A percentile compares a stretch with the other conserved stretches of the same genome.
Conservation (phyloP, 35 echinoderm and acorn worm species). For the Hemicentrotus pulcherrimus region DNA sequence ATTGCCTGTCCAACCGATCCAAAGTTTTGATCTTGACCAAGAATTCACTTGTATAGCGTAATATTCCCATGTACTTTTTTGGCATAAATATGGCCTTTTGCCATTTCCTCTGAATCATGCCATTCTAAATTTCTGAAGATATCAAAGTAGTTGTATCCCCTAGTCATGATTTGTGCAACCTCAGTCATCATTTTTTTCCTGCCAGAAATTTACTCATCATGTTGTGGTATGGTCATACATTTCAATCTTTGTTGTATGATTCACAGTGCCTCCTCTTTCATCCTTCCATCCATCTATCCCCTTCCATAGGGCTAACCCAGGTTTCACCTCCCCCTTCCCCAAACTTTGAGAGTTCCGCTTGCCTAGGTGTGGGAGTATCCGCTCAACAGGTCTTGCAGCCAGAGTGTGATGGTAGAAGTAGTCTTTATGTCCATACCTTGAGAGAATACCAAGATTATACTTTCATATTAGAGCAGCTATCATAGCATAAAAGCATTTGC, state of each 20-base stretch:
- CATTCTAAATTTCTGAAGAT: background rate
- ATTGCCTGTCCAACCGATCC: too few species aligned
- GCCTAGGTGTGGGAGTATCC: background rate
- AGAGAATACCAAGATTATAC: background rate
- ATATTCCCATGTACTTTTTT: background rate
- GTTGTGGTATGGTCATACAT: background rate
- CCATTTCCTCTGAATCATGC: background rate
- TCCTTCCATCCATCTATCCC: background rate
- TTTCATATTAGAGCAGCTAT: background rate
- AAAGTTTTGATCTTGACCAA: background rate
- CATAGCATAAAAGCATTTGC: too few species aligned
- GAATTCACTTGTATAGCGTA: background rate
- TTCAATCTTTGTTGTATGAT: background rate
- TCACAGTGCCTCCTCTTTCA: background rate
- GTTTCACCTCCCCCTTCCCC: background rate
- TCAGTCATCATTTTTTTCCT: background rate
- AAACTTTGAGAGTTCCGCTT: background rate
- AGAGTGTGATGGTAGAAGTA: background rate
- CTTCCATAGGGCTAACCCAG: background rate
- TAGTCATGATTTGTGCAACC: background rate
- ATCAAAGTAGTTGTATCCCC: background rate
- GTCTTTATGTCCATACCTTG: background rate
- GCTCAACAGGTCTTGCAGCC: background rate
- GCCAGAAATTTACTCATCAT: constrained; percentile 6
- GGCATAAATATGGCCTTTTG: background rate